These are phyloP conservation scores for Agrotis segetum DNA, from an alignment of 2,888 invertebrate genomes.

Conservation along the genomic window DNA sequence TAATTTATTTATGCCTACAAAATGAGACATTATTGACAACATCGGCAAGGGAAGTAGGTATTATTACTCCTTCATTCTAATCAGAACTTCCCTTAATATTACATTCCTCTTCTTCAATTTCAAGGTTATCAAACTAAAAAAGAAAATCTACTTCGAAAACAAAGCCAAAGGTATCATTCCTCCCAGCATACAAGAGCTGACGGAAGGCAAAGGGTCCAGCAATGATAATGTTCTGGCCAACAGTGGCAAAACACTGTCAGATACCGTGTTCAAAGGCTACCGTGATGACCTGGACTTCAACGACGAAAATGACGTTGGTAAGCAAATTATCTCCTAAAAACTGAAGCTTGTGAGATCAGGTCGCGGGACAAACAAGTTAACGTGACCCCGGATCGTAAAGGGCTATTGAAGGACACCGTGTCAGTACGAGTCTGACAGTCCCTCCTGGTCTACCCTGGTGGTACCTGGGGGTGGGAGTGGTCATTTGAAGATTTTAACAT, in stretches of 20 bases:
- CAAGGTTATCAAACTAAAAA: constrained; percentile 91
- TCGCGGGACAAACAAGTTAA: no score
- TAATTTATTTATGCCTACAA: no score
- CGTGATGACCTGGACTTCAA: constrained; percentile 95
- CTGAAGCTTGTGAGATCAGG: no score
- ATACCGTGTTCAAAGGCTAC: constrained; percentile 92
- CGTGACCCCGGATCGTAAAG: no score
- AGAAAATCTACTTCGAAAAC: constrained; percentile 90
- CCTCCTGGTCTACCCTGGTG: no score
- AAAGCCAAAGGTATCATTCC: constrained; percentile 86
- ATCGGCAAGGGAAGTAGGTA: no score
- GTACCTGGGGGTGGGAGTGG: no score
- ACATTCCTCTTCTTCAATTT: background rate
- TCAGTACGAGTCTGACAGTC: no score
- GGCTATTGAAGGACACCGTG: no score
- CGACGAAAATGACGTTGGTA: constrained; percentile 95
- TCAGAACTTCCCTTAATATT: background rate
- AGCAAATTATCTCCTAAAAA: constrained; percentile 25
- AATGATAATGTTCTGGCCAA: constrained; percentile 80
- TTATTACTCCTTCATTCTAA: no score
- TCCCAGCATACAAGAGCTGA: constrained; percentile 80
- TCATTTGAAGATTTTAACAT: no score
- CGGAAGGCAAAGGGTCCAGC: constrained; percentile 75
- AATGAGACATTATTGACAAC: no score
- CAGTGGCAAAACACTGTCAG: constrained; percentile 79